Evolutionary conservation across 2,888 invertebrate genomes (phyloP).

Genomic region (Acanthosepion esculentum): DNA sequence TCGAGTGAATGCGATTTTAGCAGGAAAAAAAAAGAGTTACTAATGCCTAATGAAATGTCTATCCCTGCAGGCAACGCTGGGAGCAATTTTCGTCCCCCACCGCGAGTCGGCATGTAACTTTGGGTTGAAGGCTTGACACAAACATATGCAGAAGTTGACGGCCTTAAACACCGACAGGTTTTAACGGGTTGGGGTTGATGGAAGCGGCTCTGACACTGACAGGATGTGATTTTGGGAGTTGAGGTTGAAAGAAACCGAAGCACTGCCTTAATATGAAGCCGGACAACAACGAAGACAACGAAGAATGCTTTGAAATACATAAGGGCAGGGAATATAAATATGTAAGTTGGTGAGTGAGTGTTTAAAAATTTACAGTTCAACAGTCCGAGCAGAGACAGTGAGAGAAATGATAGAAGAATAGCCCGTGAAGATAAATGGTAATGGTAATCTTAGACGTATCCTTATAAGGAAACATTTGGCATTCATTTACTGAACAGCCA

Average conservation of each 20-base stretch:
- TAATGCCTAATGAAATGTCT: constrained; percentile 6
- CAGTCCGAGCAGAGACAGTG: background rate
- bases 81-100: background rate
- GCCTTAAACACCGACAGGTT: background rate
- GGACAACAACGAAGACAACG: background rate
- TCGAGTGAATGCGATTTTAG: background rate
- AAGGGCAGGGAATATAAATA: background rate
- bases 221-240: background rate
- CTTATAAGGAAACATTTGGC: too few species aligned
- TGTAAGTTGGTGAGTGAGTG: background rate
- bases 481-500: too few species aligned
- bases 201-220: background rate
- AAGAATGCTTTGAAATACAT: background rate
- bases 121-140: background rate
- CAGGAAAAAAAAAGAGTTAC: background rate
- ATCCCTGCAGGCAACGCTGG: background rate
- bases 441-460: too few species aligned
- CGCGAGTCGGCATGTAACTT: background rate
- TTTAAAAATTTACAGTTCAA: background rate
- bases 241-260: background rate
- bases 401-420: too few species aligned
- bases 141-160: background rate
- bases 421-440: too few species aligned
- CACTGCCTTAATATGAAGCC: background rate
- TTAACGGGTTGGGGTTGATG: background rate